Evolutionary conservation across 2,888 invertebrate genomes (phyloP).

Genomic region (Esperia sulphurella): DNA sequence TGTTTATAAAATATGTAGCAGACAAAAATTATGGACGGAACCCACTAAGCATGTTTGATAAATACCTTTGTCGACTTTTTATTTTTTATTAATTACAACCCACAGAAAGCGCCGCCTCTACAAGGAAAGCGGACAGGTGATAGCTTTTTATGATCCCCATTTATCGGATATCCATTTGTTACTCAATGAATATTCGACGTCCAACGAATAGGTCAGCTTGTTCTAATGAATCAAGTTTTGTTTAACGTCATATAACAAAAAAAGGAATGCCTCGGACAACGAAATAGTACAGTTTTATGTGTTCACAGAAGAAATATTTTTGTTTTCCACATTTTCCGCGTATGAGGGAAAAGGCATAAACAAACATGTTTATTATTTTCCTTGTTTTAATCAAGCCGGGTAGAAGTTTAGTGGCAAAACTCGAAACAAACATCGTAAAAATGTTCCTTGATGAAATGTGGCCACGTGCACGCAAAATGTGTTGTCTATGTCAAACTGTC

Average conservation of each 20-base stretch:
- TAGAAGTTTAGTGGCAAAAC: slow-evolving; percentile 28
- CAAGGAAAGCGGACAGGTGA: slow-evolving; percentile 57
- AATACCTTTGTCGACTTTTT: slow-evolving; percentile 19
- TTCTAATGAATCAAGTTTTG: slow-evolving; percentile 26
- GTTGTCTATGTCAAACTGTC: slow-evolving; percentile 25
- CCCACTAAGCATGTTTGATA: not conserved
- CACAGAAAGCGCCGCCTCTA: slow-evolving; percentile 46
- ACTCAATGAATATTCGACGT: slow-evolving; percentile 43
- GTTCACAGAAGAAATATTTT: slow-evolving; percentile 3
- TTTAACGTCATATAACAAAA: slow-evolving; percentile 16
- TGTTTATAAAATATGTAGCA: too few relatives aligned
- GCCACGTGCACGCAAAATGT: slow-evolving; percentile 18
- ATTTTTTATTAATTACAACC: slow-evolving; percentile 71
- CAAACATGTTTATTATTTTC: slow-evolving; percentile 26
- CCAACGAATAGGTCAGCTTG: slow-evolving; percentile 25
- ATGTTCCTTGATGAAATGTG: slow-evolving; percentile 22
- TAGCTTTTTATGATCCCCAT: slow-evolving; percentile 63
- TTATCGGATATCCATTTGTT: slow-evolving; percentile 66
- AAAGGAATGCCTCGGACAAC: not conserved
- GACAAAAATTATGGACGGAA: not conserved
- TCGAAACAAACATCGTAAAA: slow-evolving; percentile 52
- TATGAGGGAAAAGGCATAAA: slow-evolving; percentile 16
- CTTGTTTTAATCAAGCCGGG: slow-evolving; percentile 41
- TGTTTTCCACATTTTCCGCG: slow-evolving; percentile 9
- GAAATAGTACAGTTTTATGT: slow-evolving; percentile 4